These are phyloP conservation scores for Uromys caudimaculatus DNA, from an alignment of 2,797 vertebrate species.

Conservation along the genomic window DNA sequence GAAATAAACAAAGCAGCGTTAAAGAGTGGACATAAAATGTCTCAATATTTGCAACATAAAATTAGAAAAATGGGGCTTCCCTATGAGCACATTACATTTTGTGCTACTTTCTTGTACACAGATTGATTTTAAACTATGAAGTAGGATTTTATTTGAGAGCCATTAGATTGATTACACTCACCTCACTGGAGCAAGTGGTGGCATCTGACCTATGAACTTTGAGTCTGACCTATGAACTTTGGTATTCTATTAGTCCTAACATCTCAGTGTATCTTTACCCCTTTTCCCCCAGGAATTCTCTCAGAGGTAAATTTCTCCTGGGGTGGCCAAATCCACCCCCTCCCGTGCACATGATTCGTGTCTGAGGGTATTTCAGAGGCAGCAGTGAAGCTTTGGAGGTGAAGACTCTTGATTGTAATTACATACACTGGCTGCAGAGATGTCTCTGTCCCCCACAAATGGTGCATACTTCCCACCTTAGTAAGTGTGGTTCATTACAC, in stretches of 20 bases:
- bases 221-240: background rate
- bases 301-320: background rate
- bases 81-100: background rate
- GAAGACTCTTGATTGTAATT: background rate
- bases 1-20: background rate
- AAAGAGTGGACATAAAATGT: background rate
- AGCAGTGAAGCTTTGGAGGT: accelerated
- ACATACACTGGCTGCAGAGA: background rate
- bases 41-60: background rate
- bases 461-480: background rate
- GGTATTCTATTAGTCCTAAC: background rate
- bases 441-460: background rate
- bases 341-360: background rate
- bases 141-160: background rate
- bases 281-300: background rate
- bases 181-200: background rate
- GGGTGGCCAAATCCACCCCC: background rate
- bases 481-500: background rate
- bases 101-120: background rate
- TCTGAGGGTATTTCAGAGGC: background rate
- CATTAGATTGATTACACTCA: background rate
- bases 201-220: background rate
- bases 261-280: background rate
- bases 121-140: background rate
- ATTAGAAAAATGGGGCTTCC: background rate